These are phyloP conservation scores for Dipus sagitta DNA, from an alignment of 2,797 vertebrate genomes.

Conservation along the genomic window DNA sequence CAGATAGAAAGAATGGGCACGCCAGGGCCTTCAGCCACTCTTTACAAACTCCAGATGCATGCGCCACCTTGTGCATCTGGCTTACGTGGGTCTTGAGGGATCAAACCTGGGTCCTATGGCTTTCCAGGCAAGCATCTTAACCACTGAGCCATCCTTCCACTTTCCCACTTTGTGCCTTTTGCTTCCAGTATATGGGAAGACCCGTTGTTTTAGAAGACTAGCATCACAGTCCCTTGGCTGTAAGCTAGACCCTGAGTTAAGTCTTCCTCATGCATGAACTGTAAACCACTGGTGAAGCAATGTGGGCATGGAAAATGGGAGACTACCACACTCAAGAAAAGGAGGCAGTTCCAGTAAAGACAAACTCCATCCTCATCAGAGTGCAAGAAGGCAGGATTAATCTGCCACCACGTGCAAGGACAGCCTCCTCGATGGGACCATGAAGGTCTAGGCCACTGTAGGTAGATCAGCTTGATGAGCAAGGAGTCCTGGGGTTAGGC, in stretches of 20 bases:
- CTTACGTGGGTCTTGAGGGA: not conserved
- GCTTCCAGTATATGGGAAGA: not conserved
- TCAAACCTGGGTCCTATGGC: no score
- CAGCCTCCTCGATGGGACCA: not conserved
- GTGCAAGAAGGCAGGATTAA: not conserved
- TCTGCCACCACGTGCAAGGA: not conserved
- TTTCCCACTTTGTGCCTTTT: no score
- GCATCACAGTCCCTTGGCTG: not conserved
- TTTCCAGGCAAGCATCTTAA: no score
- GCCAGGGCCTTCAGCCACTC: no score
- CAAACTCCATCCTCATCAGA: not conserved
- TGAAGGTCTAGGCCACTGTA: not conserved
- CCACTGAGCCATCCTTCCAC: no score
- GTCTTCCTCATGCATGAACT: not conserved
- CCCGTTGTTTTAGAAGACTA: not conserved
- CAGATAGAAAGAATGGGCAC: no score
- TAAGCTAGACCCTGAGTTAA: slow-evolving; percentile 6
- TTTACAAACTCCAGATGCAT: no score
- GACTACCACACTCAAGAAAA: slow-evolving; percentile 17
- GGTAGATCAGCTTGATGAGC: not conserved
- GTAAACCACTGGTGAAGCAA: not conserved
- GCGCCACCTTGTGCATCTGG: no score
- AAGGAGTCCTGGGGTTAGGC: not conserved
- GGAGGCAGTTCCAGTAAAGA: not conserved
- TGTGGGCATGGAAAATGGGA: not conserved